Base-by-base conservation (phyloP, 1,140 invertebrate species). In the Charaxes varanes region DNA sequence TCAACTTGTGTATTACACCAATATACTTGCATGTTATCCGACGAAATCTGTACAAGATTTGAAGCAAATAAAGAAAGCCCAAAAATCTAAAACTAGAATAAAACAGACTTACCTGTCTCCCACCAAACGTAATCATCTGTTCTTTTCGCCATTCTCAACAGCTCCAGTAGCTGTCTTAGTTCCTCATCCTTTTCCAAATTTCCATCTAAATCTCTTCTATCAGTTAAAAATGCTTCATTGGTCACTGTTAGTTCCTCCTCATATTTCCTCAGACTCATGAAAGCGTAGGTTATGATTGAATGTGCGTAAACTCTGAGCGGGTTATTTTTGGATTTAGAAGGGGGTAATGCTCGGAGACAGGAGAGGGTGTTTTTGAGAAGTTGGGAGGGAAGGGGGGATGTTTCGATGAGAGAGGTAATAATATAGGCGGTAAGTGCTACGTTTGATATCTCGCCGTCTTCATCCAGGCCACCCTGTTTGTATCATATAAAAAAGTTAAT, bases 381-480 rank as follows among this genome's bases (percentile, higher is more conserved):
- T 6, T 80, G 61, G 1, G 74, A 52, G 2, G 79, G 62, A 7
- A 88, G 51, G 3, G 66, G 17, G 62, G 74, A 1, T 11, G 88
- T 88, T 51, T 92, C 89, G 1, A 91, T 48, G 2, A 92, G 80
- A 0, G 90, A 86, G 1, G 90, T 86, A 3, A 91, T 52, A 18
- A 91, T 88, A 61, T 91, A 92, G 0, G 91, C 90, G 0, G 91
- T 91, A 5, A 92, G 69, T 0, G 87, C 87, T 0, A 87, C 74
- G 16, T 79, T 86, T 1, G 87, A 85, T 14, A 77, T 74, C 26
- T 91, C 89, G 1, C 90, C 88, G 3, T 87, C 77, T 46, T 74
- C 73, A 69, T 88, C 84, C 1, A 92, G 77, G 7, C 91, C 92
- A 41, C 91, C 88, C 88, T 89, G 49, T 5, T 6, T 4, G 8